Evolutionary conservation across 92 coral and sea anemone genomes (phyloP).

Genomic region (Galaxea fascicularis): DNA sequence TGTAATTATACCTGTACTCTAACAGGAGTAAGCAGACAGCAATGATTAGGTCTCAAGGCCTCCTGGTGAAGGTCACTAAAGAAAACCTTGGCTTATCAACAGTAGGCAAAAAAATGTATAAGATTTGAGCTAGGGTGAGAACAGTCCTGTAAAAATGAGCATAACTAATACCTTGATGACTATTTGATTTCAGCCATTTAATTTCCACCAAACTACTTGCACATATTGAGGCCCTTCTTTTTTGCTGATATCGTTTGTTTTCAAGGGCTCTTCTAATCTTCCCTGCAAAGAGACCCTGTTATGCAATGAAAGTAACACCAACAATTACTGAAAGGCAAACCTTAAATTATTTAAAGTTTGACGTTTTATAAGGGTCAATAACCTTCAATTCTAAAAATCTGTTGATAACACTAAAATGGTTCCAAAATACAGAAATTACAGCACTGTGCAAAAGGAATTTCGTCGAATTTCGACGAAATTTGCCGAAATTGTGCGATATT

Average conservation of each 20-base stretch:
- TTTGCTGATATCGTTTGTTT: constrained; percentile 12
- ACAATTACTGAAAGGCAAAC: too few species aligned
- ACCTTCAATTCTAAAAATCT: too few species aligned
- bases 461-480: too few species aligned
- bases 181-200: constrained; percentile 7
- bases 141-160: not conserved
- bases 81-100: not conserved
- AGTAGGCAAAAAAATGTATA: not conserved
- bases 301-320: too few species aligned
- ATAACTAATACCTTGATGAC: constrained; percentile 16
- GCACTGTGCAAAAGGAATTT: not conserved
- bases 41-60: not conserved
- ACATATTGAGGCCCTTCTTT: not conserved
- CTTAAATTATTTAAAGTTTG: too few species aligned
- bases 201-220: not conserved
- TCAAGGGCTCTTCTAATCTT: constrained; percentile 13
- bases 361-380: too few species aligned
- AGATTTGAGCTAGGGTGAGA: not conserved
- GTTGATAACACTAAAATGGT: too few species aligned
- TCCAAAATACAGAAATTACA: too few species aligned
- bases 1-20: not conserved
- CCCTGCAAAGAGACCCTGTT: too few species aligned
- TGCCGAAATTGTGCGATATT: too few species aligned
- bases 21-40: not conserved
- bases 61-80: not conserved